Evolutionary conservation across 2,113 vertebrate species (phyloP), one percentile per base, ranked within the genome.

Genomic region (Sylvia atricapilla): DNA sequence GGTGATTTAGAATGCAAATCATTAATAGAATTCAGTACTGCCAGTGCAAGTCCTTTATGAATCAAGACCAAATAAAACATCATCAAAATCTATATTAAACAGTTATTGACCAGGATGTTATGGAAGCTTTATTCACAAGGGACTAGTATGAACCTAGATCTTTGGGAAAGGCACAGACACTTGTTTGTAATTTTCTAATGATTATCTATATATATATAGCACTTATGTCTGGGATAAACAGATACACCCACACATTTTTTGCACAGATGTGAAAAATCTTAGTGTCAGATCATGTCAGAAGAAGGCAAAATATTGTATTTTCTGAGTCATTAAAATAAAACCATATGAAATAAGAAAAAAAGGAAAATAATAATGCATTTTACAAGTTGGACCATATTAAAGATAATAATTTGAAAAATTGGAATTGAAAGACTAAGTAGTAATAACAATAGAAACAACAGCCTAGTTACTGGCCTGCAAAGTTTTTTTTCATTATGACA

Each of bases 51-150:
- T 93, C 89, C 78, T 95, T 95, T 96, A 91, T 91, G 95, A 97
- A 94, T 96, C 95, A 94, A 94, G 58, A 73, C 67, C 87, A 69
- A 86, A 92, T 87, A 97, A 97, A 95, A 94, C 63, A 94, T 75
- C 6, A n/a, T 97, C 96, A 94, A 94, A 97, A 96, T 95, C 95
- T 95, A 49, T 97, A 95, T 96, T 95, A 96, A 94, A 94, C 74
- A 75, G 63, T 83, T 94, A 96, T 84, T 93, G 95, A 95, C 69
- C 66, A 33, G 90, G 84, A 84, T 86, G 95, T 97, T 95, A 95
- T 81, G 56, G 85, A 83, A 84, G 41, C n/a, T 59, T 96, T 84
- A 56, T 77, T 95, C 95, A 76, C 76, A 82, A 93, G 90, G 64
- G 52, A 75, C 33, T 75, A n/a, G 7, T 24, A 50, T 78, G 30